phyloP scores from a whole-genome alignment of 2,113 vertebrate species.

The Cacatua alba region DNA sequence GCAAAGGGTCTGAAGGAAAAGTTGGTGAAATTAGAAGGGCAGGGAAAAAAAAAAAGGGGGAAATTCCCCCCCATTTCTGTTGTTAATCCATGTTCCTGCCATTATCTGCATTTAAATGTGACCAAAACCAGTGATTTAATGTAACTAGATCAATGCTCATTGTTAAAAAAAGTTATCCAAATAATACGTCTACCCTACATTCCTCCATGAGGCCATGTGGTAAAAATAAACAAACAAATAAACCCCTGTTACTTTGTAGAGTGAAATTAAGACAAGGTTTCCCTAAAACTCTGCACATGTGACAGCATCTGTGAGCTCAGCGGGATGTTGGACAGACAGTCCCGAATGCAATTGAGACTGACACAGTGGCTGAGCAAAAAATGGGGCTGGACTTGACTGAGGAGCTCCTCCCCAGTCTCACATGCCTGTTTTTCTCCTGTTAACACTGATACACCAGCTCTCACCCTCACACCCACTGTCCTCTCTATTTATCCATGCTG shows the following conservation, averaged over 20 bases:
- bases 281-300: neutral
- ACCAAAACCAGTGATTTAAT: neutral
- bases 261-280: neutral
- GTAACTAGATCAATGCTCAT: neutral
- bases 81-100: neutral
- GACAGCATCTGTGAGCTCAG: fast-evolving
- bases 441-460: neutral
- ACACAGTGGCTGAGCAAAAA: neutral
- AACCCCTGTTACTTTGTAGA: neutral
- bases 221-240: neutral
- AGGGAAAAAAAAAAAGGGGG: neutral
- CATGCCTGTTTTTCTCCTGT: neutral
- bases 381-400: neutral
- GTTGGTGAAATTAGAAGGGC: neutral
- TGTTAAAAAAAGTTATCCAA: neutral
- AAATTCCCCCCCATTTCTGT: neutral
- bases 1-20: neutral
- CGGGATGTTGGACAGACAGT: neutral
- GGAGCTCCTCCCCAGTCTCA: neutral
- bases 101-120: neutral
- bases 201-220: neutral
- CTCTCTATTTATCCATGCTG: neutral
- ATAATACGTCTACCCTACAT: neutral
- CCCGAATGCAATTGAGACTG: fast-evolving
- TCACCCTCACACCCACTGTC: neutral